phyloP scores from a whole-genome alignment of 2,113 vertebrate species.

The Lepisosteus oculatus region DNA sequence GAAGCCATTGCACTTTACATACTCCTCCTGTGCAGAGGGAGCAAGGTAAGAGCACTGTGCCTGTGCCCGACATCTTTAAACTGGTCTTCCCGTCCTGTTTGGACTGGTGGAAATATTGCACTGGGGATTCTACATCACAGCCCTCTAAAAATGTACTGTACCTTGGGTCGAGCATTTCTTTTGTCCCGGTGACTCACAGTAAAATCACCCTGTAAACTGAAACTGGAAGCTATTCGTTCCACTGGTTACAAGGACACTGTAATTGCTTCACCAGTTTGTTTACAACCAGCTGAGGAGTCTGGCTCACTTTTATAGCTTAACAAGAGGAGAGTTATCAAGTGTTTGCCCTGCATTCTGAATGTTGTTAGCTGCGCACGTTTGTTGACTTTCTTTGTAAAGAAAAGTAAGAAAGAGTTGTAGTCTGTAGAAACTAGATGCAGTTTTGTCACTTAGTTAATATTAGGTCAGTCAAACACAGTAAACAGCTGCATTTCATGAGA shows the following conservation, averaged over 20 bases:
- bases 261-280: slow-evolving; percentile 53
- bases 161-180: slow-evolving; percentile 24
- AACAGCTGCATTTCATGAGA: too few relatives aligned
- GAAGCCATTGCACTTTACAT: slow-evolving; percentile 97
- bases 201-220: slow-evolving; percentile 41
- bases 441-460: too few relatives aligned
- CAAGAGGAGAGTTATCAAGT: slow-evolving; percentile 44
- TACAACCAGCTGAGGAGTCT: slow-evolving; percentile 51
- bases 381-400: slow-evolving; percentile 55
- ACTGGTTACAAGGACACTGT: slow-evolving; percentile 34
- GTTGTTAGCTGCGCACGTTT: slow-evolving; percentile 42
- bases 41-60: slow-evolving; percentile 73
- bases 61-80: neutral
- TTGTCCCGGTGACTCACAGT: slow-evolving; percentile 38
- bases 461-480: too few relatives aligned
- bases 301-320: slow-evolving; percentile 16
- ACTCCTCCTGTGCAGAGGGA: slow-evolving; percentile 86
- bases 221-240: slow-evolving; percentile 38
- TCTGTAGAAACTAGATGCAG: too few relatives aligned
- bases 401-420: slow-evolving; percentile 35
- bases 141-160: neutral
- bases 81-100: too few relatives aligned
- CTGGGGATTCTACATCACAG: neutral
- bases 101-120: too few relatives aligned
- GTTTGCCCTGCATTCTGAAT: slow-evolving; percentile 54